Base-by-base conservation (phyloP, 2,113 vertebrate species). In the Phaethornis superciliosus region DNA sequence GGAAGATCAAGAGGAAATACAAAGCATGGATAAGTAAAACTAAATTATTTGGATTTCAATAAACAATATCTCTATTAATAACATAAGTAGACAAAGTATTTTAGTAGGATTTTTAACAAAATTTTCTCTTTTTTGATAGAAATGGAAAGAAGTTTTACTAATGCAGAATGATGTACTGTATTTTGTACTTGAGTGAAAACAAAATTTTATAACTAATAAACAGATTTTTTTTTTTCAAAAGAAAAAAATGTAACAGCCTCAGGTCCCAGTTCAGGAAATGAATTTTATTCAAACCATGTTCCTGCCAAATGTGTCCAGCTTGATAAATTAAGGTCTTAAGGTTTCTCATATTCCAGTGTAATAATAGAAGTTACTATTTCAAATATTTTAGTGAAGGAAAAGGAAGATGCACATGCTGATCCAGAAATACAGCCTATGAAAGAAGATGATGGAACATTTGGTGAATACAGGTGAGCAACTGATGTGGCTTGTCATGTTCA, bases 391-490 rank as follows among this genome's bases (percentile, higher is more conserved):
- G 99, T 99, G 94, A 99, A 99, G 98, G 99, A 99, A 96, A 99
- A 99, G 81, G 99, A 99, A 95, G 99, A 99, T 58, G 99, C 99
- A 49, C 99, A 99, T 77, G 99, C 99, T 33, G 99, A 99, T 94
- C 99, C 99, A n/a, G 99, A 99, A 98, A 99, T 99, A 94, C 99
- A 99, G 85, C 99, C 99, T 54, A 99, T 99, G 99, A 99, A 99
- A 97, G 99, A 99, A 81, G 99, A 99, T n/a, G 99, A 99, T 93
- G 99, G 99, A 90, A 99, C 99, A 15, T 99, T 99, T 97, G 99
- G 98, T 97, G 99, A 99, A 98, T 99, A 99, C 98, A 99, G 99
- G 99, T 99, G 98, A 99, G 98, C 24, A 97, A 72, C 67, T 94
- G 79, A 47, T 88, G 63, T 90, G 55, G 46, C 65, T 75, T 85